phyloP scores from a whole-genome alignment of 2,113 vertebrate species.

The Eptesicus fuscus region DNA sequence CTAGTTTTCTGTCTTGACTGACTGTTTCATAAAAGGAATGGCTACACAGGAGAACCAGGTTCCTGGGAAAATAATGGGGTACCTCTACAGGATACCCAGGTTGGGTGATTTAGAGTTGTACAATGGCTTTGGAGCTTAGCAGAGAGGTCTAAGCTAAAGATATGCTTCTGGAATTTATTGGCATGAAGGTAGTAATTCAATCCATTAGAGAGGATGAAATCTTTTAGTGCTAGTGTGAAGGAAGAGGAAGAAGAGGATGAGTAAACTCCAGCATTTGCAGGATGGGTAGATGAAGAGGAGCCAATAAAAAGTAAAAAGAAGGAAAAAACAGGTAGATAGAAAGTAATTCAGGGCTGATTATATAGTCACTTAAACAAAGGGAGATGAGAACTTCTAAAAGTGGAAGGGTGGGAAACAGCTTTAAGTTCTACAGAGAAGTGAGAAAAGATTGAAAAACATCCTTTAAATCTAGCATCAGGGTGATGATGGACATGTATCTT shows the following conservation, averaged over 20 bases:
- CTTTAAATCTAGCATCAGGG: background rate
- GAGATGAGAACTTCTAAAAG: background rate
- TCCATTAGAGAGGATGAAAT: background rate
- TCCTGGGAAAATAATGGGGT: background rate
- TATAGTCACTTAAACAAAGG: background rate
- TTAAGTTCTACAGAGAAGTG: background rate
- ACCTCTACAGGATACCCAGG: accelerated
- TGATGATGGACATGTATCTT: background rate
- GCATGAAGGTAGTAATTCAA: background rate
- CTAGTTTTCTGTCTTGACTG: background rate
- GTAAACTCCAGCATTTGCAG: background rate
- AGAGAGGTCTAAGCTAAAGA: background rate
- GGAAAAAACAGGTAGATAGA: background rate
- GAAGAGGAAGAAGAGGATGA: background rate
- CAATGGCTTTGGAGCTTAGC: background rate
- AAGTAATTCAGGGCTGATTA: background rate
- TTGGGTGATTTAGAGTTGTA: background rate
- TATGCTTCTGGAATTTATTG: background rate
- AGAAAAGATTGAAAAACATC: background rate
- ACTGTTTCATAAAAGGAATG: background rate
- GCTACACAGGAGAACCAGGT: background rate
- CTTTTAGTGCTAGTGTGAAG: background rate
- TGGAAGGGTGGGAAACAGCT: background rate
- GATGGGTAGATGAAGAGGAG: background rate
- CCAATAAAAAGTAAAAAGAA: background rate